phyloP scores from a whole-genome alignment of 2,888 invertebrate genomes.

The Epiblema foenella region DNA sequence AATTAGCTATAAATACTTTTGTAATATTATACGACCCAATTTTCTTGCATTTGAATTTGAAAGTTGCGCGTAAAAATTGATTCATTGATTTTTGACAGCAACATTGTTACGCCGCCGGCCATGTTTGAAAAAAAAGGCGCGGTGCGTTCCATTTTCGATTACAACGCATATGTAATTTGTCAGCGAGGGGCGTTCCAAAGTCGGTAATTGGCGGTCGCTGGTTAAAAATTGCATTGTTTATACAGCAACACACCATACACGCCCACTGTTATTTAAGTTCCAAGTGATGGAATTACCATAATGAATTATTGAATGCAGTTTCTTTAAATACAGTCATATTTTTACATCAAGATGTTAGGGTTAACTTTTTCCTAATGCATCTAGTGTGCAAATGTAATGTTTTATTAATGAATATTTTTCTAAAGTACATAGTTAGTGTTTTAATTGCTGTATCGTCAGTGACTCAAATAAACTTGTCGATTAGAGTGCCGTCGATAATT shows the following conservation, averaged over 20 bases:
- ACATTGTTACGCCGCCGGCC: conserved; percentile 23
- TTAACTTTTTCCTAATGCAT: background rate
- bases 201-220: conserved; percentile 72
- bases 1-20: too few species aligned
- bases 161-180: conserved; percentile 69
- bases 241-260: conserved; percentile 48
- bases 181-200: conserved; percentile 71
- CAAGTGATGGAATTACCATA: conserved; percentile 42
- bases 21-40: background rate
- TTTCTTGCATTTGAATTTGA: background rate
- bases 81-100: conserved; percentile 19
- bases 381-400: background rate
- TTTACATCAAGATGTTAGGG: conserved; percentile 28
- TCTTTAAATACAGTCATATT: conserved; percentile 37
- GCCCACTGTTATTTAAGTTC: conserved; percentile 50
- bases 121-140: conserved; percentile 57
- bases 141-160: conserved; percentile 47
- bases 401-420: background rate
- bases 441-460: conserved; percentile 14
- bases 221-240: conserved; percentile 64
- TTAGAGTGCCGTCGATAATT: background rate
- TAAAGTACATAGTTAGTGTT: background rate
- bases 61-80: background rate
- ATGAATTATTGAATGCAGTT: conserved; percentile 43
- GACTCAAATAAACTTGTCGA: conserved; percentile 18